Evolutionary conservation across 2,888 invertebrate species (phyloP), one percentile per base, ranked within the genome.

Genomic region (Mythimna vitellina): DNA sequence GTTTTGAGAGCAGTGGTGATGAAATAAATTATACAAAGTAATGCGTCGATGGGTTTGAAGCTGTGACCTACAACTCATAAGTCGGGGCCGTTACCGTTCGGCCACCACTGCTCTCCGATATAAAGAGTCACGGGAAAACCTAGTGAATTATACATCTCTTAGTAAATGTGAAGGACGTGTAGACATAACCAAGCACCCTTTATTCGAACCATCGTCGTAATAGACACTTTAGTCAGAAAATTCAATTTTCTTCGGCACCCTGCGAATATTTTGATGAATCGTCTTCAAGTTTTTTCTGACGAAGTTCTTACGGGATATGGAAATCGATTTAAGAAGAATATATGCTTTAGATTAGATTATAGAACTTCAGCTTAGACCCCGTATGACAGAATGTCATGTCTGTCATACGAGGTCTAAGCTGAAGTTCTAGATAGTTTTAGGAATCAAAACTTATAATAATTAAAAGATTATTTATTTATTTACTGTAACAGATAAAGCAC

Each of bases 221-320:
- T 74, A 77, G 58, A 78, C 71, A 83, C 77, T 74, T 79, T 51
- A 65, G 65, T 38, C 29, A 72, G 77, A 66, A 76, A 83, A 86
- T 81, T 78, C 80, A 81, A 84, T 83, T 81, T 84, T 73, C 81
- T 25, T 3, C 60, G 65, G 20, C 32, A 53, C 51, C 49, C 58
- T 32, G 69, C 60, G 78, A 78, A 61, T 56, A 65, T 85, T 84
- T 83, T 83, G 85, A 84, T 81, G 83, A 83, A 78, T 85, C 72
- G 67, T 76, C 73, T 60, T 56, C 56, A 58, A 64, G 54, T 70
- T 78, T 72, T 35, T 69, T 57, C 58, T 56, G 60, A 65, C 58
- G 46, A 35, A 65, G 54, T 63, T 60, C 62, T 61, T 65, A 53
- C 69, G 10, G 32, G 29, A 66, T 68, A 65, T 73, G 56, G 74